These are phyloP conservation scores for Ypsolopha scabrella DNA, from an alignment of 2,888 invertebrate genomes.

Conservation along the genomic window DNA sequence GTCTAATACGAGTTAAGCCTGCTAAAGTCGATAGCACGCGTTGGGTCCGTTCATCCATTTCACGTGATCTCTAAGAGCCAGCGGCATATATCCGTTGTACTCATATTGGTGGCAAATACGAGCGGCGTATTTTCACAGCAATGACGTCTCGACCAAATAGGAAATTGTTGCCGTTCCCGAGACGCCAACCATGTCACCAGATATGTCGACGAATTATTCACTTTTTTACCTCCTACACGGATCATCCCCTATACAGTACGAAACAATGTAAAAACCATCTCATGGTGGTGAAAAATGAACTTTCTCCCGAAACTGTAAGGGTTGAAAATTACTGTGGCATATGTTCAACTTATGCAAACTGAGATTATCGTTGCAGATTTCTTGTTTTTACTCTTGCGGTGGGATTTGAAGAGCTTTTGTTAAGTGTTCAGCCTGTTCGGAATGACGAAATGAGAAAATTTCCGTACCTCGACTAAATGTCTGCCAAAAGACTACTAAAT, in stretches of 20 bases:
- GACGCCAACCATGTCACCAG: conserved; percentile 44
- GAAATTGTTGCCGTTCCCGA: conserved; percentile 51
- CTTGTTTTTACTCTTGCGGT: conserved; percentile 52
- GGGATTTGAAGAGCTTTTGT: conserved; percentile 52
- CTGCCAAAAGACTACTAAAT: neutral
- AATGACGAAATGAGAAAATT: conserved; percentile 39
- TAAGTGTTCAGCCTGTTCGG: conserved; percentile 45
- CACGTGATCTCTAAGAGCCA: neutral
- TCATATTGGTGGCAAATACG: conserved; percentile 24
- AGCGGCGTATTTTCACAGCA: conserved; percentile 34
- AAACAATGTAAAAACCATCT: conserved; percentile 23
- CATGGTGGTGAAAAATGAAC: conserved; percentile 10
- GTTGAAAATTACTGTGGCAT: conserved; percentile 12
- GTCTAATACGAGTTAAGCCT: neutral
- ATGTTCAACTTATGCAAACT: conserved; percentile 22
- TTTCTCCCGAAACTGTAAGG: conserved; percentile 7
- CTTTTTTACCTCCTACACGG: conserved; percentile 49
- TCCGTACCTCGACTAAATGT: conserved; percentile 16
- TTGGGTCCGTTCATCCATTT: neutral
- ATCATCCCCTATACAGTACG: conserved; percentile 26
- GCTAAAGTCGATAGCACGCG: neutral
- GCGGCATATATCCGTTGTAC: conserved; percentile 27
- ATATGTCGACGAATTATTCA: conserved; percentile 55
- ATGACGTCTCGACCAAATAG: conserved; percentile 42
- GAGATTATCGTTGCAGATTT: conserved; percentile 30